A percentile compares a stretch with the other conserved stretches of the same genome.
Conservation (phyloP, 2,888 invertebrate species). For the Steinernema carpocapsae region DNA sequence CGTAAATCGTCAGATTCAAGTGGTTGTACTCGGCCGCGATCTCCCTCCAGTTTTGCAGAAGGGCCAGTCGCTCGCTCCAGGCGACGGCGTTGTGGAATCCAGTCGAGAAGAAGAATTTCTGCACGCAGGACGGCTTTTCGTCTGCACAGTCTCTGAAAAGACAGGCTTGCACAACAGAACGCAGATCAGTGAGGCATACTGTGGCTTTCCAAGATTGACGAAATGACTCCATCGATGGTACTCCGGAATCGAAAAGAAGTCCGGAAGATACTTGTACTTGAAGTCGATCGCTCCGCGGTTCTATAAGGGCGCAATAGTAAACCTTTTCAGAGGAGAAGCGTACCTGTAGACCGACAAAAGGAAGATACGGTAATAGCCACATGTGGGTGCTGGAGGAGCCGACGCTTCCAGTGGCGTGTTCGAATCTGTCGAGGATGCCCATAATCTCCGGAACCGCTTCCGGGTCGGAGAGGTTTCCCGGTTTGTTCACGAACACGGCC, state of each 20-base stretch:
- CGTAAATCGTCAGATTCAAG: conserved; percentile 68
- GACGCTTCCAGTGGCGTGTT: conserved; percentile 60
- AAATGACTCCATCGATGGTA: conserved; percentile 67
- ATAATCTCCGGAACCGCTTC: conserved; percentile 63
- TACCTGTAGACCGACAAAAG: conserved; percentile 66
- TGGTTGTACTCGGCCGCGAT: conserved; percentile 62
- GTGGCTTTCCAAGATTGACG: conserved; percentile 60
- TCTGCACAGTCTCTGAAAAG: conserved; percentile 62
- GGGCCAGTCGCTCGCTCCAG: conserved; percentile 56
- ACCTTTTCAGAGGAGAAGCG: background rate
- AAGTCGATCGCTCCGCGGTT: conserved; percentile 67
- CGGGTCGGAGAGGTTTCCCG: conserved; percentile 59
- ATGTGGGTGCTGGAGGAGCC: conserved; percentile 65
- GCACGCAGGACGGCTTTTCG: conserved; percentile 63
- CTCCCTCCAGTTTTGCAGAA: conserved; percentile 60
- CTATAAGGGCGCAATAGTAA: conserved; percentile 34
- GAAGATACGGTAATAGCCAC: conserved; percentile 66
- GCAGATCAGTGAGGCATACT: conserved; percentile 48
- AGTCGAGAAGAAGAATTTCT: conserved; percentile 67
- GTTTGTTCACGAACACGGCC: conserved; percentile 67
- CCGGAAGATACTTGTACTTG: conserved; percentile 67
- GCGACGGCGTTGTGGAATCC: conserved; percentile 67
- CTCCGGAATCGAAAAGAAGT: conserved; percentile 64
- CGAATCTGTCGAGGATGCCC: conserved; percentile 61
- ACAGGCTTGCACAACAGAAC: background rate